Base-by-base conservation (phyloP, 2,797 vertebrate genomes). In the Psittacula derbiana region DNA sequence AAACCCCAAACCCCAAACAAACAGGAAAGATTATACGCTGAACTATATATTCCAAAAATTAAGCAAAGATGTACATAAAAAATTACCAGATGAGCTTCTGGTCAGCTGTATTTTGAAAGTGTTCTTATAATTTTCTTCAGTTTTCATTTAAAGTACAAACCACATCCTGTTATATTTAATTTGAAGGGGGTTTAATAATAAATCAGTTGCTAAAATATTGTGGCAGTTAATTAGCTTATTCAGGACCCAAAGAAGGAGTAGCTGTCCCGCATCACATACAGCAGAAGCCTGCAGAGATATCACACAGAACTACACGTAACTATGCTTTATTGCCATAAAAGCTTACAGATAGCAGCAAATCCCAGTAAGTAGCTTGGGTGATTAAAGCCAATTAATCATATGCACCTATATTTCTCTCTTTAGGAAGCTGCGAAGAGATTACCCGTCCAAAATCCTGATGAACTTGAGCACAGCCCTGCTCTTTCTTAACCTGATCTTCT, bases 401-500 rank as follows among this genome's bases (percentile, higher is more conserved):
- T 40, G 10, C 11, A 50, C 9, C 15, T 89, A 15, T 92, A 55
- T 52, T 85, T 90, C 30, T 72, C 18, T 72, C 80, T 36, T 25
- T 93, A 99, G 99, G 85, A 99, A 99, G 76, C 55, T 99, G 33
- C 97, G 99, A 28, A 98, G 99, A 25, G 99, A 99, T 97, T 99
- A 99, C 92, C 99, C 99, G 1, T 99, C 99, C 9, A 99, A 99
- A 98, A 99, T 99, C 96, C 96, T 99, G 96, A 99, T 99, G 99
- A 99, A 99, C 97, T 98, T 99, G 88, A 99, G 99, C 91, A 98
- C 99, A 4, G 99, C 99, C 1, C 95, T 99, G 84, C 97, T 99
- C 20, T 98, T 99, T 92, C 98, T 99, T 52, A 99, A 99, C 88
- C 97, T 99, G 95, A 88, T 98, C 52, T 99, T 99, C 96, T 98